Base-by-base conservation (phyloP, 2,797 vertebrate species). In the Anguilla anguilla region DNA sequence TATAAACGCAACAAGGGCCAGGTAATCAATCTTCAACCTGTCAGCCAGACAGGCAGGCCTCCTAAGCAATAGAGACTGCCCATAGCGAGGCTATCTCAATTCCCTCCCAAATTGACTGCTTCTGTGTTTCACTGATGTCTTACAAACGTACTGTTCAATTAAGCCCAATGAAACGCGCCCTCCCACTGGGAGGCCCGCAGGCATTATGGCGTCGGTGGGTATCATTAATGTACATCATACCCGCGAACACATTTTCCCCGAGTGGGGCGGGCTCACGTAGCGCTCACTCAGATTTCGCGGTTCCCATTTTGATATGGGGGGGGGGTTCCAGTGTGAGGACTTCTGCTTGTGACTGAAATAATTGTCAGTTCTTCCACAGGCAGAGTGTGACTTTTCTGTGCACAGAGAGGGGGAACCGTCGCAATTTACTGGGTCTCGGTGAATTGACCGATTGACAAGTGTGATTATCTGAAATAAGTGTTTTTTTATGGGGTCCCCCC, bases 21-120 rank as follows among this genome's bases (percentile, higher is more conserved):
- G 93, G 98, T 98, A 97, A 99, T 99, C 98, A 99, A 99, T 99
- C 98, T 98, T 99, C 94, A 92, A 93, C 95, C 97, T 99, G 98
- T 99, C 98, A 98, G 94, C 88, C 94, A 89, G 94, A 97, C 96
- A 95, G 96, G 96, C 96, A 95, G 95, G 94, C 94, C 96, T 96
- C 96, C 96, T 97, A 97, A 97, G 96, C 96, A 97, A 96, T 96
- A 95, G 93, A 95, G 95, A 96, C 94, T 91, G 92, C 93, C 90
- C 91, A 90, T 89, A 72, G 91, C 89, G 94, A 93, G 95, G 92
- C 94, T 93, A 92, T 96, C 97, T 97, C 97, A 97, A 98, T 98
- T 98, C 97, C 93, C 91, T 93, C 95, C 39, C 95, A 96, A 96
- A 96, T 95, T 97, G 96, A 95, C 95, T 96, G 94, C 91, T 94